Evolutionary conservation across 2,888 invertebrate genomes (phyloP), one percentile per base, ranked within the genome.

Genomic region (Drosophila limbata): DNA sequence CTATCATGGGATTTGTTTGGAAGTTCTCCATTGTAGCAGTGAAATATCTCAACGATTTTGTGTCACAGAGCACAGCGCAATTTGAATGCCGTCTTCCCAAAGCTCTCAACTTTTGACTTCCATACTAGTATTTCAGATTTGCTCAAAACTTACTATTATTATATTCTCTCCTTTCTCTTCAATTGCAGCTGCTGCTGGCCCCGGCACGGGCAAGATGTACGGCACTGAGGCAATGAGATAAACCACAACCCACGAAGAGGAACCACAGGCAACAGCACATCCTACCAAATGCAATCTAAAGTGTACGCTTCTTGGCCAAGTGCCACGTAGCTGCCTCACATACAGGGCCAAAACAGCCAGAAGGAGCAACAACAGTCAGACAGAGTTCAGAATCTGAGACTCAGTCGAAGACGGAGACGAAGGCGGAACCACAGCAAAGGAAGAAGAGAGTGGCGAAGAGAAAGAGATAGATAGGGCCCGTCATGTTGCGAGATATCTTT

Each of bases 401-500:
- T 28, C 11, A 21, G 31, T 11, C 11, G 21, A 8, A 31, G 40
- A 37, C 35, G 25, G 8, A n/a, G n/a, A n/a, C n/a, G n/a, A n/a
- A 25, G 15, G 0, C 42, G 15, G 8, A 19, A 19, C 42, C 42
- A 44, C 19, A 44, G 21, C 48, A 13, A 13, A 50, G 33, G 11
- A 1, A 13, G 17, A 17, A 62, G 48, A 59, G 48, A 59, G 47
- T n/a, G 57, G 17, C 42, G 45, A 47, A 48, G 37, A 64, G 21
- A 28, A 33, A n/a, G 19, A 39, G 28, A 45, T 28, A 4, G 3
- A 44, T 62, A 59, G 61, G 63, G 63, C 86, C 84, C 77, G 87
- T 61, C 68, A 91, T 91, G 91, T 88, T 91, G 91, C 92, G 92
- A 81, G 91, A 91, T 90, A 92, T 91, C 67, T 91, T 91, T 85